Evolutionary conservation across 2,797 vertebrate species (phyloP).

Genomic region (Mus caroli): DNA sequence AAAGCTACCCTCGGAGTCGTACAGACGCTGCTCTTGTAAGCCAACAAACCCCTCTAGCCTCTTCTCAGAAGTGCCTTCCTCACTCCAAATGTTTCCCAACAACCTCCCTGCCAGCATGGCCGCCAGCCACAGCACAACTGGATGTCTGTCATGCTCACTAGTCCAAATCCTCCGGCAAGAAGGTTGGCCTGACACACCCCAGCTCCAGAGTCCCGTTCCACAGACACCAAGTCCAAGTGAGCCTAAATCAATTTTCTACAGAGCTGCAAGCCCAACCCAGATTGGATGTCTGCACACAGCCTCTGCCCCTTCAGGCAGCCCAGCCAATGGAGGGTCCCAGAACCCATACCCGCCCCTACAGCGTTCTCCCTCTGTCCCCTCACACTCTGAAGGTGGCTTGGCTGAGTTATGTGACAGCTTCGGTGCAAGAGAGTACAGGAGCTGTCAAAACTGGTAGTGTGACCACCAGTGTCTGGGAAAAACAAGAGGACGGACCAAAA

Average conservation of each 20-base stretch:
- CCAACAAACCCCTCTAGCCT: neutral
- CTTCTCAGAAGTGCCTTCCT: neutral
- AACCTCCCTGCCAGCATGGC: neutral
- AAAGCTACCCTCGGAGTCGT: neutral
- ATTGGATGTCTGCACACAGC: neutral
- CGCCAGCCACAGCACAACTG: neutral
- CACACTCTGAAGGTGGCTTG: neutral
- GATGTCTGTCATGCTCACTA: neutral
- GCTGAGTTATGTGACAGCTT: neutral
- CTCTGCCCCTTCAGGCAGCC: neutral
- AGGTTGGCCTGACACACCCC: neutral
- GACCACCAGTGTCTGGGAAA: neutral
- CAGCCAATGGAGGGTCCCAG: neutral
- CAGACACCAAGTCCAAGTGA: neutral
- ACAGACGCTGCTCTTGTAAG: neutral
- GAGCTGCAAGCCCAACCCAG: neutral
- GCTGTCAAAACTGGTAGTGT: neutral
- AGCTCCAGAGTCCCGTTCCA: neutral
- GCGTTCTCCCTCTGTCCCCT: too few species aligned
- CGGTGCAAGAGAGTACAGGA: neutral
- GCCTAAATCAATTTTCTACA: neutral
- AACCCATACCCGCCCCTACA: neutral
- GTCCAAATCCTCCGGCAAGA: conserved; percentile 45
- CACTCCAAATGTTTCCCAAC: neutral
- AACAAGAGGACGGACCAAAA: neutral